A percentile compares a stretch with the other conserved stretches of the same genome.
These are phyloP conservation scores for Chalcis sispes DNA, from an alignment of 2,888 invertebrate species.

Conservation along the genomic window DNA sequence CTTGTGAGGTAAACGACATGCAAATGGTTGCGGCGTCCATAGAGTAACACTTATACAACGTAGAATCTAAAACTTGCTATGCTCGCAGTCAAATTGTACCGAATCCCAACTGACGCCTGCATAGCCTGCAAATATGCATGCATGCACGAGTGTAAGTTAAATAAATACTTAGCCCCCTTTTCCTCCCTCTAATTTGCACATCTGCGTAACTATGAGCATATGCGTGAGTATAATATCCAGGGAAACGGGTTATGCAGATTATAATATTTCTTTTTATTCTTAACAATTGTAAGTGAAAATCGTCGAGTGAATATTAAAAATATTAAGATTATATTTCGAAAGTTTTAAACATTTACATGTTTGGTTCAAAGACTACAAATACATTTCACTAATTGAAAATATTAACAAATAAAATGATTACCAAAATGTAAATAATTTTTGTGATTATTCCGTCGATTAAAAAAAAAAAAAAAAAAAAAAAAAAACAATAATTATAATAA, in stretches of 20 bases:
- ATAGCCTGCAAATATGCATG: neutral
- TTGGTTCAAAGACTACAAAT: too few relatives aligned
- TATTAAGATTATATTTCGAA: too few relatives aligned
- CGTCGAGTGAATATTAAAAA: too few relatives aligned
- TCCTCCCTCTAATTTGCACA: neutral
- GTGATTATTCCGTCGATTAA: too few relatives aligned
- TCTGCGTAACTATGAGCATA: neutral
- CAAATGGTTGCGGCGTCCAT: slow-evolving; percentile 2
- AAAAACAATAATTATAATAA: too few relatives aligned
- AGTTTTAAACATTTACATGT: too few relatives aligned
- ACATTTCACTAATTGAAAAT: too few relatives aligned
- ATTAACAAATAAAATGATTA: too few relatives aligned
- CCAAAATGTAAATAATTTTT: too few relatives aligned
- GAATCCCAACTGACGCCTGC: slow-evolving; percentile 14
- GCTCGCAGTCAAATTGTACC: neutral
- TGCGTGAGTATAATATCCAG: neutral
- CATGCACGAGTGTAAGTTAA: neutral
- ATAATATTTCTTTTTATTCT: neutral
- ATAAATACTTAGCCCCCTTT: slow-evolving; percentile 3
- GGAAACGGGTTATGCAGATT: slow-evolving; percentile 7
- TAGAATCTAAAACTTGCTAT: slow-evolving; percentile 7
- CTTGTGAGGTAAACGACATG: slow-evolving; percentile 15
- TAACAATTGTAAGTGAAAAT: too few relatives aligned
- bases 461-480: too few relatives aligned
- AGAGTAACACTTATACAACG: neutral